These are phyloP conservation scores for Microtus richardsoni DNA, from an alignment of 2,113 vertebrate species.

Conservation along the genomic window DNA sequence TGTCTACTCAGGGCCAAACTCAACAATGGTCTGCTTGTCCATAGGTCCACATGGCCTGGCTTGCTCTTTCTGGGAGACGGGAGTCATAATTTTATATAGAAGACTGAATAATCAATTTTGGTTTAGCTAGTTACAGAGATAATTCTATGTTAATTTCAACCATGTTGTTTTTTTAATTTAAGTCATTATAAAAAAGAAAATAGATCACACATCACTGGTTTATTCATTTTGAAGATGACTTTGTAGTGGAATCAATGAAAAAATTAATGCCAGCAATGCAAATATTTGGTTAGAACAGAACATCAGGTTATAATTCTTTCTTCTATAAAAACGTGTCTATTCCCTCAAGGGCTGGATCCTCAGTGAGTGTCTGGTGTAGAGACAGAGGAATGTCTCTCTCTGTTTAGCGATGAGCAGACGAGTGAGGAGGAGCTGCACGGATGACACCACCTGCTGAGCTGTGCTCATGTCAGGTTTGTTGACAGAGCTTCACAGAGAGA, in stretches of 20 bases:
- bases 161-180: background rate
- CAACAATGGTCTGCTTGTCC: background rate
- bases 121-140: background rate
- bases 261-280: conserved; percentile 10
- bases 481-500: conserved; percentile 49
- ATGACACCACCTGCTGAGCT: background rate
- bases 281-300: conserved; percentile 53
- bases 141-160: conserved; percentile 1
- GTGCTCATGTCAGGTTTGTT: conserved; percentile 27
- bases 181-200: conserved; percentile 43
- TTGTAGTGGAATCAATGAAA: background rate
- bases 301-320: conserved; percentile 61
- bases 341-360: conserved; percentile 16
- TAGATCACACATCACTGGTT: conserved; percentile 6
- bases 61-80: background rate
- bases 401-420: conserved; percentile 7
- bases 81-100: background rate
- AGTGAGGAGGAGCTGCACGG: background rate
- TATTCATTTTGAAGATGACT: conserved; percentile 30
- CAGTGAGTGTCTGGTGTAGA: conserved; percentile 37
- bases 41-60: background rate
- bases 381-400: conserved; percentile 61
- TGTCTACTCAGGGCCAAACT: background rate
- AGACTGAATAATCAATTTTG: background rate
- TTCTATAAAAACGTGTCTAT: conserved; percentile 59